A percentile compares a stretch with the other conserved stretches of the same genome.
Conservation (phyloP, 1,140 invertebrate genomes). For the Drosophila fuyamai region DNA sequence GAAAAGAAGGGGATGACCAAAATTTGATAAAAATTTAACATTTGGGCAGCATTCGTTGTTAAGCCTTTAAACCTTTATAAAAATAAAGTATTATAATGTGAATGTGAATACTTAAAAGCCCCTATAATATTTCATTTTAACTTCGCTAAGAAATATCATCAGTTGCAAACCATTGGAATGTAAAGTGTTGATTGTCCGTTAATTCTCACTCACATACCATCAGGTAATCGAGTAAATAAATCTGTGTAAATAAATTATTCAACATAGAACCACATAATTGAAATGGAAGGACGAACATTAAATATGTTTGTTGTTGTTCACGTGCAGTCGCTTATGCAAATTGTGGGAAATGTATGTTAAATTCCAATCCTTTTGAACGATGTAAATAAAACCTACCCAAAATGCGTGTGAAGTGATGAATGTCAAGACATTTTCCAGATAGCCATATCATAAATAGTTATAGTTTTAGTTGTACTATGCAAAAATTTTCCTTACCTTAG, state of each 20-base stretch:
- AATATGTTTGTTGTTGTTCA: conserved; percentile 16
- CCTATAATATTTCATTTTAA: conserved; percentile 1
- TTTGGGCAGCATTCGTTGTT: too few species aligned
- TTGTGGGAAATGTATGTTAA: conserved; percentile 20
- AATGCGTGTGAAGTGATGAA: conserved; percentile 18
- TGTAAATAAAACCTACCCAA: conserved; percentile 32
- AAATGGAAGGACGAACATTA: conserved; percentile 21
- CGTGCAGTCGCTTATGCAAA: conserved; percentile 42
- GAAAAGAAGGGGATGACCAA: too few species aligned
- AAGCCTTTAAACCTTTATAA: too few species aligned
- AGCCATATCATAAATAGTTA: conserved; percentile 26
- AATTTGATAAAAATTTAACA: too few species aligned
- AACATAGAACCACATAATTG: conserved; percentile 15
- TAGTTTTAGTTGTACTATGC: conserved; percentile 35
- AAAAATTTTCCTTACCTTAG: conserved; percentile 43
- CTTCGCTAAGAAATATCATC: neutral
- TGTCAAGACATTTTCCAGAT: conserved; percentile 10
- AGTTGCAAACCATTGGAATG: conserved; percentile 3
- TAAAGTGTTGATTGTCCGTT: neutral
- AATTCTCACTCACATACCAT: neutral
- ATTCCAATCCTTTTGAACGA: neutral
- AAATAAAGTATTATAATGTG: too few species aligned
- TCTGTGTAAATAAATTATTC: conserved; percentile 36
- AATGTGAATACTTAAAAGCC: neutral
- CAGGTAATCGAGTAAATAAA: conserved; percentile 2